Evolutionary conservation across 37 sponge, comb jelly and placozoan species (phyloP), one percentile per base, ranked within the genome.

Genomic region (Ianthella basta): DNA sequence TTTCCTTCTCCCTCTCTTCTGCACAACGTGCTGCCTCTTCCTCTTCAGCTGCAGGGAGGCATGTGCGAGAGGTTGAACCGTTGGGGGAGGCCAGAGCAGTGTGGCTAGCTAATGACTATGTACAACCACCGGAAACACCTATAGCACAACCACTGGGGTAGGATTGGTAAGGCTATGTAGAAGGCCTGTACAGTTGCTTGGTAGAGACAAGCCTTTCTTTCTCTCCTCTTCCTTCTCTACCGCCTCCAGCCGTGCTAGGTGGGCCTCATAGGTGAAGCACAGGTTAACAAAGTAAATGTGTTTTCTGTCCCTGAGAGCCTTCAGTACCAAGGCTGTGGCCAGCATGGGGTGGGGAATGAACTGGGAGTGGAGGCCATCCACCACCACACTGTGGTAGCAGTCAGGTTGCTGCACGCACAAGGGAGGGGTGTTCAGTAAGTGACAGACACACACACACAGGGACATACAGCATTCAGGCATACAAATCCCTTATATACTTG

Each of bases 341-440:
- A 80, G 55, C 3, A 40, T 33, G 0, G 78, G 37, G 50, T 69
- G 61, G 2, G 73, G 16, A n/a, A 85, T 86, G 59, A 94, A 98
- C 39, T 84, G 75, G 38, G 90, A 96, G 66, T 94, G 89, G 36
- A 98, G 60, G 36, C 97, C 97, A 75, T 98, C 99, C 60, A 98
- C 83, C 40, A 98, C 84, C 19, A 96, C 88, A 35, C 95, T 97
- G 16, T 54, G 81, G 25, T 70, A 70, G 60, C 99, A 98, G 64
- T 96, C 97, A 20, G 78, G 61, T 59, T 92, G 93, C 86, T 86
- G 86, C 80, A 92, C 41, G 15, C 29, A 27, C 72, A 70, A 44
- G 50, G 50, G 8, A 10, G 50, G 50, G 8, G 50, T 44, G 8
- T 44, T 3, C 8, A 44, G 63, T 6, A 61, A 23, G 4, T 61